phyloP scores from a whole-genome alignment of 1,140 invertebrate genomes.

The Fragariocoptes setiger region DNA sequence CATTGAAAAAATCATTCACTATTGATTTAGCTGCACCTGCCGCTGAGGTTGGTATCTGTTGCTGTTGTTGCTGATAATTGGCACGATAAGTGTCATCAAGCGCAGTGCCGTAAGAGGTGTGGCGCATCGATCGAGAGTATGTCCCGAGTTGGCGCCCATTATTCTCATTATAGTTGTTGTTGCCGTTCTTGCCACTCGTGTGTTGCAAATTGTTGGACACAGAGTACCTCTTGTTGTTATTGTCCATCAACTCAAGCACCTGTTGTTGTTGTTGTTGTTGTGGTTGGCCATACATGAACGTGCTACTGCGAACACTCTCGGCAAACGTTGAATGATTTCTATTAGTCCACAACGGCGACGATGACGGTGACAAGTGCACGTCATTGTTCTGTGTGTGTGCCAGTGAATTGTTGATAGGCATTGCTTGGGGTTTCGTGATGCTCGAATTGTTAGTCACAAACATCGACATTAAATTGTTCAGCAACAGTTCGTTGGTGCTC shows the following conservation, averaged over 20 bases:
- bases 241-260: not conserved
- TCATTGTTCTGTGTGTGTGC: not conserved
- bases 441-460: no score
- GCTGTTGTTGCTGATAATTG: not conserved
- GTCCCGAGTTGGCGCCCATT: not conserved
- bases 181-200: not conserved
- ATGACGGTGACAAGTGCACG: not conserved
- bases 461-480: no score
- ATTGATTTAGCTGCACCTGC: not conserved
- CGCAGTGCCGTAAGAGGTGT: not conserved
- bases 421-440: not conserved
- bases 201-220: not conserved
- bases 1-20: not conserved
- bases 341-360: not conserved
- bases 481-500: no score
- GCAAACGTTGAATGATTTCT: not conserved
- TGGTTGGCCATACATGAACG: not conserved
- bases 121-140: not conserved
- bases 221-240: not conserved
- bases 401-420: not conserved
- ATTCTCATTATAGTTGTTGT: not conserved
- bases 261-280: constrained; percentile 1
- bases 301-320: not conserved
- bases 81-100: not conserved
- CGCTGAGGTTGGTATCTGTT: not conserved